phyloP scores from a whole-genome alignment of 1,140 invertebrate genomes.

The Drosophila albomicans region DNA sequence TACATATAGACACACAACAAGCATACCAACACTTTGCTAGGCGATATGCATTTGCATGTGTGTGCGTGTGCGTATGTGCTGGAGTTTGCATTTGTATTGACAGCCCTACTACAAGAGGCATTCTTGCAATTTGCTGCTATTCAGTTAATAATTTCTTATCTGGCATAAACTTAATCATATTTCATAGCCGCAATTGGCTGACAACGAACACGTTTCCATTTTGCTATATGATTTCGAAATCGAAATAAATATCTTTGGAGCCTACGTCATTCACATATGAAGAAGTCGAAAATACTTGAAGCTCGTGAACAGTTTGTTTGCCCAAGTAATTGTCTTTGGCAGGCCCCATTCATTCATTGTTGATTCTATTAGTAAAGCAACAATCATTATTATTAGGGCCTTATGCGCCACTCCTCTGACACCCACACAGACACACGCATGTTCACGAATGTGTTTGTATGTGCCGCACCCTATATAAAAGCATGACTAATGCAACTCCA shows the following conservation, averaged over 20 bases:
- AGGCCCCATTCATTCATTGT: constrained; percentile 39
- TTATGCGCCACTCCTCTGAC: constrained; percentile 37
- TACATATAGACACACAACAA: neutral
- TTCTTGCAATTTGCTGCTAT: constrained; percentile 33
- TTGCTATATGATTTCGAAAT: constrained; percentile 55
- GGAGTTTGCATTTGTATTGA: constrained; percentile 37
- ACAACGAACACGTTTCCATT: constrained; percentile 31
- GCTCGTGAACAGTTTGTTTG: constrained; percentile 54
- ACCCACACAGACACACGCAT: constrained; percentile 25
- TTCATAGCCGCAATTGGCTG: constrained; percentile 68
- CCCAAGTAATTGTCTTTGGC: constrained; percentile 67
- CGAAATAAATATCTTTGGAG: constrained; percentile 40
- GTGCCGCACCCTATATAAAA: constrained; percentile 40
- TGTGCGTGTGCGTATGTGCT: constrained; percentile 11
- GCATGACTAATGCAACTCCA: constrained; percentile 49
- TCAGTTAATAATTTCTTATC: constrained; percentile 57
- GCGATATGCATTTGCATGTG: neutral
- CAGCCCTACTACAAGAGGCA: constrained; percentile 26
- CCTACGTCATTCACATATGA: constrained; percentile 67
- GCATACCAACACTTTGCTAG: neutral
- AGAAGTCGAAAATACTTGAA: constrained; percentile 48
- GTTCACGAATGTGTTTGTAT: neutral
- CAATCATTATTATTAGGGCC: constrained; percentile 36
- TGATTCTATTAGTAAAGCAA: constrained; percentile 68
- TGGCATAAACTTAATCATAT: constrained; percentile 64